Evolutionary conservation across 1,140 invertebrate species (phyloP), one percentile per base, ranked within the genome.

Genomic region (Octopus bimaculoides): DNA sequence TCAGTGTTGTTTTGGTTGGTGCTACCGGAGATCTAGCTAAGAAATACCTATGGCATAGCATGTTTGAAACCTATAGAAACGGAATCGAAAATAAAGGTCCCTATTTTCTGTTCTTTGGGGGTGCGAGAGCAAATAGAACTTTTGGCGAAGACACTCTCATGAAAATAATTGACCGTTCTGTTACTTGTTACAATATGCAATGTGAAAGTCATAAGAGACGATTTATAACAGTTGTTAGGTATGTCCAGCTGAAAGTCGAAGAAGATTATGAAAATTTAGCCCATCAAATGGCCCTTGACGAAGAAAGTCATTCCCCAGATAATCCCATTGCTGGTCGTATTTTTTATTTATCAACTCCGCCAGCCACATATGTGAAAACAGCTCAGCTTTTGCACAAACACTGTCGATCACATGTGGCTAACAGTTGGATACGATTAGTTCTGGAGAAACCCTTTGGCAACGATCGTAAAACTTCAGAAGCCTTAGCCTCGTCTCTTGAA

Each of bases 151-250:
- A 94, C 54, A 97, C 89, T 54, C 93, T 93, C 86, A 94, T 94
- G 80, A 86, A 86, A 85, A 96, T 94, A 66, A 93, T 92, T 80
- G 92, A 94, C 52, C 96, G 91, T 2, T 97, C 86, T 79, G 93
- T 91, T 92, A 17, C 76, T 82, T 14, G 86, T 76, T 8, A 89
- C 79, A 0, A 86, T 89, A 54, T 87, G 89, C 20, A 88, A 85
- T 81, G 88, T 86, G 82, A 86, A 91, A 5, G 96, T 96, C 90
- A 97, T 95, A 83, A 92, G 92, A 52, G 98, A 92, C 54, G 95
- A 95, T 86, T 97, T 95, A 91, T 99, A 97, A 87, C 96, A 93
- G 91, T 97, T 98, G 90, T 95, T 98, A 91, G 98, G 98, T 52
- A 97, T 97, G 81, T 96, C 92, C 83, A 95, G 91, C 88, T 94